Conservation (phyloP, 1,140 invertebrate genomes). For the Drosophila orena region DNA sequence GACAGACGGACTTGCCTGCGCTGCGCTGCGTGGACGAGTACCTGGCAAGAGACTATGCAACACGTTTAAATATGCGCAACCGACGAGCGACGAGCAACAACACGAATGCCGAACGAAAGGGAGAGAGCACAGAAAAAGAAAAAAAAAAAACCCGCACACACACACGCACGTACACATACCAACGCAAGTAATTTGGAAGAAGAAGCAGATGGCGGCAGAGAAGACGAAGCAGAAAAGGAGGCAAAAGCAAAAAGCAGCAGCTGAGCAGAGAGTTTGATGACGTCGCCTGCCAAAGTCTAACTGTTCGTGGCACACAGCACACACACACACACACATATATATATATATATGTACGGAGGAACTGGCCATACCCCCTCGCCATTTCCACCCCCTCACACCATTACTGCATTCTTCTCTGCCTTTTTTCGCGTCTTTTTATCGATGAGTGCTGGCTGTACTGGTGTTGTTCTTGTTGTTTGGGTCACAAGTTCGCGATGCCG, state of each 20-base stretch:
- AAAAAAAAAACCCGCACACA: slow-evolving; percentile 43
- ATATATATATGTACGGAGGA: not conserved
- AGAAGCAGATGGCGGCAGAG: slow-evolving; percentile 60
- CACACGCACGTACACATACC: slow-evolving; percentile 40
- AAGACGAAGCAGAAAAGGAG: slow-evolving; percentile 32
- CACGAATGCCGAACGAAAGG: slow-evolving; percentile 61
- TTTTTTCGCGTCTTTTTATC: slow-evolving; percentile 70
- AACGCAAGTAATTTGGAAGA: slow-evolving; percentile 67
- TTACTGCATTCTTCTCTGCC: slow-evolving; percentile 43
- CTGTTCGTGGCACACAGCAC: slow-evolving; percentile 53
- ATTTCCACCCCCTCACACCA: not conserved
- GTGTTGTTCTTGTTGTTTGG: slow-evolving; percentile 59
- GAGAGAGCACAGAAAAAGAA: slow-evolving; percentile 40
- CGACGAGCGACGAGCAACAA: slow-evolving; percentile 64
- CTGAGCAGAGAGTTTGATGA: slow-evolving; percentile 68
- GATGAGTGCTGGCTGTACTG: slow-evolving; percentile 41
- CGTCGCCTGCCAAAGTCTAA: slow-evolving; percentile 53
- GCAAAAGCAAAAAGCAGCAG: slow-evolving; percentile 39
- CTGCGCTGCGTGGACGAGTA: slow-evolving; percentile 64
- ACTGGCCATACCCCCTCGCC: slow-evolving; percentile 1
- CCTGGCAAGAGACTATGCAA: slow-evolving; percentile 80
- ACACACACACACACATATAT: slow-evolving; percentile 7
- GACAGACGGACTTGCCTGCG: slow-evolving; percentile 51
- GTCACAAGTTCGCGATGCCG: slow-evolving; percentile 64
- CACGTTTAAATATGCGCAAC: slow-evolving; percentile 82